These are phyloP conservation scores for Agrilus mali DNA, from an alignment of 2,888 invertebrate species.

Conservation along the genomic window DNA sequence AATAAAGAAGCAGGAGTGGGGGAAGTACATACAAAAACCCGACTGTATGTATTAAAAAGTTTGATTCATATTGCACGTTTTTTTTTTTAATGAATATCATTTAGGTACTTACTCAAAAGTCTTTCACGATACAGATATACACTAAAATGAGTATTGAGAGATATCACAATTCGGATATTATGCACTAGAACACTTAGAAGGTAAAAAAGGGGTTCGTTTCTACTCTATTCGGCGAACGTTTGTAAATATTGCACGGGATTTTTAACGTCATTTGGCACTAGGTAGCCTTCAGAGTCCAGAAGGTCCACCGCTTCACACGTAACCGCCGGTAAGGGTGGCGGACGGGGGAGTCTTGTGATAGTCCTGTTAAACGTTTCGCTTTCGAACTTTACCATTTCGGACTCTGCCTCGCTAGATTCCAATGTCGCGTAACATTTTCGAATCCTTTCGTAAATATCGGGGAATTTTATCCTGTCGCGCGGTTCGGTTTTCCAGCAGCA, in stretches of 20 bases:
- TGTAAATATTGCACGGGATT: slow-evolving; percentile 31
- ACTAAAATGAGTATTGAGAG: too few relatives aligned
- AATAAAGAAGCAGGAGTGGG: too few relatives aligned
- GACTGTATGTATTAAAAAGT: too few relatives aligned
- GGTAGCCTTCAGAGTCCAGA: slow-evolving; percentile 55
- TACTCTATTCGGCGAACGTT: slow-evolving; percentile 29
- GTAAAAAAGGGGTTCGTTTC: slow-evolving; percentile 4
- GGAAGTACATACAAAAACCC: too few relatives aligned
- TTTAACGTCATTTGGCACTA: slow-evolving; percentile 40
- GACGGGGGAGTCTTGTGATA: slow-evolving; percentile 33
- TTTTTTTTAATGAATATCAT: too few relatives aligned
- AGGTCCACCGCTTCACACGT: slow-evolving; percentile 33
- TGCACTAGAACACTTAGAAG: too few relatives aligned
- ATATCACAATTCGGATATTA: too few relatives aligned
- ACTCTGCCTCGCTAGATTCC: background rate
- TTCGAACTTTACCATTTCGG: slow-evolving; percentile 12
- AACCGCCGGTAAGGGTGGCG: slow-evolving; percentile 31
- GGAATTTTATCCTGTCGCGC: slow-evolving; percentile 59
- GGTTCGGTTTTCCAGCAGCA: slow-evolving; percentile 75
- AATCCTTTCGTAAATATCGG: slow-evolving; percentile 53
- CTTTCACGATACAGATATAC: too few relatives aligned
- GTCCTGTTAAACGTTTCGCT: slow-evolving; percentile 18
- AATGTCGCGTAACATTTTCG: slow-evolving; percentile 29
- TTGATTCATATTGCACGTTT: too few relatives aligned
- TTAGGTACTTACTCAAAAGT: too few relatives aligned